Base-by-base conservation (phyloP, 2,888 invertebrate genomes). In the Strigamia crassipes region DNA sequence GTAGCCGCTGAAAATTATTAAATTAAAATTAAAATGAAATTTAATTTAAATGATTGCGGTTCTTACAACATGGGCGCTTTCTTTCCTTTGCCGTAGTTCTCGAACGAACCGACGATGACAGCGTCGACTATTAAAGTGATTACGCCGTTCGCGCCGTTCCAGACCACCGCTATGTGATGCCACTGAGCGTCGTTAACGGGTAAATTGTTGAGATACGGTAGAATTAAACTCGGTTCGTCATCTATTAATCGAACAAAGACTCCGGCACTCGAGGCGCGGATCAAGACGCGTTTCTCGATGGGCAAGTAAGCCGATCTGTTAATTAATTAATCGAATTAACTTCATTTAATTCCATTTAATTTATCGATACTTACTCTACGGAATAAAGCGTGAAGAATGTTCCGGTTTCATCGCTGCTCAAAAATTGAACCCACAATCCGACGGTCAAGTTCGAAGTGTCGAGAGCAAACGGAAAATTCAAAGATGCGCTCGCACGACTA, bases 371-470 rank as follows among this genome's bases (percentile, higher is more conserved):
- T 87, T 90, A 93, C 93, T 93, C 92, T 80, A 97, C 96, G 84
- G 93, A 93, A 87, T 97, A 97, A 6, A 97, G 91, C 0, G 96
- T 96, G 86, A 96, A 95, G 92, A 97, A 96, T 82, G 95, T 94
- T 84, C 97, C 97, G 83, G 94, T 94, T 88, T 96, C 96, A 86
- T 96, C 96, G 88, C 92, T 93, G 86, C 94, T 94, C 0, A 95
- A 94, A 86, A 96, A 99, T 87, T 97, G 96, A 0, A 99, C 96
- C 99, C 99, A 99, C 92, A 98, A 92, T 21, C 95, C 96, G 81
- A 99, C 91, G 0, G 97, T 96, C 41, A 98, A 88, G 86, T 95
- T 94, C 1, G 84, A 91, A 4, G 92, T 92, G 15, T 93, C 93
- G 12, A 90, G 86, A 85, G 93, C 92, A 89, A 98, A 96, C 81